Percentiles rank a stretch among this genome's conserved stretches.
Conservation (phyloP, 2,113 vertebrate genomes). For the Corydoras sp. region DNA sequence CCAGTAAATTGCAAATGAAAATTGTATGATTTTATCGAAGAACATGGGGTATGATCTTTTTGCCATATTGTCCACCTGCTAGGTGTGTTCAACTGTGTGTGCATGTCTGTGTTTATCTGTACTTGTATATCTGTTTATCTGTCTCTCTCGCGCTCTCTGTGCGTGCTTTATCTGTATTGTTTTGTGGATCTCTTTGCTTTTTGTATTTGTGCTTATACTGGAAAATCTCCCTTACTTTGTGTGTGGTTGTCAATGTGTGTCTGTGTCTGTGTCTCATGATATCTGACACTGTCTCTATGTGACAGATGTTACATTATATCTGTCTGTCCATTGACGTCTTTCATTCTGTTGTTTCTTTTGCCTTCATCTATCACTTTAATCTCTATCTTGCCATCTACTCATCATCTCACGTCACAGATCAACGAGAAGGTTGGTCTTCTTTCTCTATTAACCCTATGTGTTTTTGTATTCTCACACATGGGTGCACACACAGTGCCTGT, state of each 20-base stretch:
- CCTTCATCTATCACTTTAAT: constrained; percentile 30
- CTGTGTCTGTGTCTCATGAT: too few species aligned
- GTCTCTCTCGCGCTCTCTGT: constrained; percentile 1
- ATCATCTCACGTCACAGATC: constrained; percentile 80
- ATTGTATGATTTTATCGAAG: background rate
- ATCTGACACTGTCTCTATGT: too few species aligned
- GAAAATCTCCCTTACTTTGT: too few species aligned
- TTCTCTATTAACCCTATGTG: constrained; percentile 75
- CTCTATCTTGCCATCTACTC: constrained; percentile 40
- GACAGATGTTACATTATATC: too few species aligned
- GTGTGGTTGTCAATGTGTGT: too few species aligned
- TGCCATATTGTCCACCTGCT: background rate
- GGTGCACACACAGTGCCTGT: background rate
- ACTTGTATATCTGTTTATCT: constrained; percentile 12
- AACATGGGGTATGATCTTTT: too few species aligned
- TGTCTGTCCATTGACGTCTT: constrained; percentile 16
- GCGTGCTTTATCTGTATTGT: background rate
- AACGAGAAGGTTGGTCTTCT: constrained; percentile 98
- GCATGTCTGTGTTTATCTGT: background rate
- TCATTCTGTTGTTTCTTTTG: constrained; percentile 39
- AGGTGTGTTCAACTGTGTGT: background rate
- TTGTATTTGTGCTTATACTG: too few species aligned
- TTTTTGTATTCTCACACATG: constrained; percentile 15
- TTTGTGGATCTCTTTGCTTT: too few species aligned
- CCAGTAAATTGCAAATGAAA: background rate